A percentile compares a stretch with the other conserved stretches of the same genome.
Evolutionary conservation across 2,113 vertebrate species (phyloP).

Genomic region (Oriolus oriolus): DNA sequence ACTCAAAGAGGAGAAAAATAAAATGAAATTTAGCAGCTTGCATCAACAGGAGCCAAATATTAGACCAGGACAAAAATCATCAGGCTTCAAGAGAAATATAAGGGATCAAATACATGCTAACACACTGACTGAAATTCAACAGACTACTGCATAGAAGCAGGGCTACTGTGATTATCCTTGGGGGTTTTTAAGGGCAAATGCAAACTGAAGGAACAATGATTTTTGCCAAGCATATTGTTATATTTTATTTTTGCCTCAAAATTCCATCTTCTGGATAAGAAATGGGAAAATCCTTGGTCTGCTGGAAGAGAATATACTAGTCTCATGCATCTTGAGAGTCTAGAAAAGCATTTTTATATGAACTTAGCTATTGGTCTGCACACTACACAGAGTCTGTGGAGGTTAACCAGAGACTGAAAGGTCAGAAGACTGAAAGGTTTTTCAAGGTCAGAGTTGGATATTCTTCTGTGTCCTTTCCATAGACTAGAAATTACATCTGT

Average conservation of each 20-base stretch:
- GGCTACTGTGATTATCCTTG: neutral
- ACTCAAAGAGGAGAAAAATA: neutral
- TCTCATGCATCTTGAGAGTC: neutral
- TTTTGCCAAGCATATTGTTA: neutral
- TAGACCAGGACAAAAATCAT: neutral
- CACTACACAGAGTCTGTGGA: neutral
- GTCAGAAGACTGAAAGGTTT: neutral
- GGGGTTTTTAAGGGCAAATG: neutral
- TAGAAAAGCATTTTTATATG: neutral
- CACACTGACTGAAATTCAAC: neutral
- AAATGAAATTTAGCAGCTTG: neutral
- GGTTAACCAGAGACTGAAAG: neutral
- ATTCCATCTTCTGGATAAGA: neutral
- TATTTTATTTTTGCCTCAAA: neutral
- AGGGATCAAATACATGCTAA: neutral
- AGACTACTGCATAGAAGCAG: neutral
- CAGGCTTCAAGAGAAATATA: neutral
- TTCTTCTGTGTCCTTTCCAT: neutral
- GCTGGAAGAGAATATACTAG: neutral
- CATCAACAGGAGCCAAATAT: neutral
- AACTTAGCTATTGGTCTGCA: neutral
- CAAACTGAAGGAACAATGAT: neutral
- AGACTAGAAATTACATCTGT: neutral
- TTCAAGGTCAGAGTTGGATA: neutral
- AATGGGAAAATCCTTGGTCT: neutral